These are phyloP conservation scores for Thunnus thynnus DNA, from an alignment of 2,113 vertebrate genomes.

Conservation along the genomic window DNA sequence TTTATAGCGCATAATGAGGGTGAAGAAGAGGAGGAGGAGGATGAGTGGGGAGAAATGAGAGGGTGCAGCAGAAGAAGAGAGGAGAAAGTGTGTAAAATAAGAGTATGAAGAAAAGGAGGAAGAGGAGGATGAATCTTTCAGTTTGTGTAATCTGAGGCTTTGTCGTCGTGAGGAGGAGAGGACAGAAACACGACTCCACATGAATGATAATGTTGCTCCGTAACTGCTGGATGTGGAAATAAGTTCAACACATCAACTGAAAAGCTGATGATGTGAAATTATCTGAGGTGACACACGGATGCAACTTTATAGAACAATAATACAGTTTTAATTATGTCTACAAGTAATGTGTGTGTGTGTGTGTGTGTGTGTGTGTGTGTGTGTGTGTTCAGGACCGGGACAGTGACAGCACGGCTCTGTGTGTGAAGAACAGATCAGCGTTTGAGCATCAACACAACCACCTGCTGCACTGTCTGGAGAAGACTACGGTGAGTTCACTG, in stretches of 20 bases:
- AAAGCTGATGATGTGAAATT: too few relatives aligned
- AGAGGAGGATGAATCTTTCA: neutral
- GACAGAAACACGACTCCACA: too few relatives aligned
- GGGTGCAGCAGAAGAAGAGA: too few relatives aligned
- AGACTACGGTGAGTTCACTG: conserved; percentile 88
- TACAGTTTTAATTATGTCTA: too few relatives aligned
- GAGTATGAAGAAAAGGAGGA: conserved; percentile 3
- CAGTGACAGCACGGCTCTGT: conserved; percentile 82
- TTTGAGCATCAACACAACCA: conserved; percentile 94
- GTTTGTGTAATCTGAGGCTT: neutral
- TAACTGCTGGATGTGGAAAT: too few relatives aligned
- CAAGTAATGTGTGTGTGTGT: neutral
- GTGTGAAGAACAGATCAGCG: conserved; percentile 89
- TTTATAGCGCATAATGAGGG: conserved; percentile 40
- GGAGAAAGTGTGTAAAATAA: neutral
- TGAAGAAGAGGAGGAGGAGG: conserved; percentile 10
- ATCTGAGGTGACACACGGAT: too few relatives aligned
- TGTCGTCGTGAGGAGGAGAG: too few relatives aligned
- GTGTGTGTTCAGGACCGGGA: conserved; percentile 79
- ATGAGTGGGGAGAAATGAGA: neutral
- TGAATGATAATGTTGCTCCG: too few relatives aligned
- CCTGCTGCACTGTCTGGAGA: conserved; percentile 93
- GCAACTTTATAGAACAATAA: too few relatives aligned
- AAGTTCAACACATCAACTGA: too few relatives aligned
- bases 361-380: conserved; percentile 20